phyloP scores from a whole-genome alignment of 2,113 vertebrate species.

The Pollimyrus isidori region DNA sequence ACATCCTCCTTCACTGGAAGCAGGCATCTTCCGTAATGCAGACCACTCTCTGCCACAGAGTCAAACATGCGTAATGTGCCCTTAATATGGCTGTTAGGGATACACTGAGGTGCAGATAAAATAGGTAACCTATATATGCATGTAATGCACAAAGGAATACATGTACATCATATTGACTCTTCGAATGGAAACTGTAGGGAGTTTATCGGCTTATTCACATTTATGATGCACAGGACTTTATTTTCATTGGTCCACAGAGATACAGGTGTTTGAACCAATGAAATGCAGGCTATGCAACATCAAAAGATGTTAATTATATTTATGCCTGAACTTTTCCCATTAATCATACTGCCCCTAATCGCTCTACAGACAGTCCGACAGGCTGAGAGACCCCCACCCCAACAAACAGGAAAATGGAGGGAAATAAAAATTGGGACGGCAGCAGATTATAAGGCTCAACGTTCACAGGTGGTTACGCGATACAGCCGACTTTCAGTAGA shows the following conservation, averaged over 20 bases:
- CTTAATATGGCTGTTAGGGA: neutral
- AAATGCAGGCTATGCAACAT: neutral
- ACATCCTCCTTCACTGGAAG: neutral
- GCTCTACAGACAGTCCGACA: neutral
- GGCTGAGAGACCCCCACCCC: neutral
- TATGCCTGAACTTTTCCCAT: neutral
- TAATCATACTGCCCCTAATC: slow-evolving; percentile 6
- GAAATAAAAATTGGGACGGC: neutral
- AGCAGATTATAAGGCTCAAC: neutral
- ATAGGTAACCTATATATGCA: neutral
- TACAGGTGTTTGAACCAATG: neutral
- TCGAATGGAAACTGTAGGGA: neutral
- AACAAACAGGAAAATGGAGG: neutral
- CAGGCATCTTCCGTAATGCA: neutral
- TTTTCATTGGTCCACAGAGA: neutral
- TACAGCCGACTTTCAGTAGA: neutral
- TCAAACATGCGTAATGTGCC: neutral
- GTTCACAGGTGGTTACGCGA: neutral
- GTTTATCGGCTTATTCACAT: neutral
- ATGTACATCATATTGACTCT: neutral
- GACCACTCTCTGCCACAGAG: neutral
- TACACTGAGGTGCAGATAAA: neutral
- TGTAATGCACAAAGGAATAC: neutral
- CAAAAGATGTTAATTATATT: slow-evolving; percentile 6
- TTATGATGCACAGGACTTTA: neutral